Evolutionary conservation across 1,140 invertebrate genomes (phyloP).

Genomic region (Drosophila prosaltans): DNA sequence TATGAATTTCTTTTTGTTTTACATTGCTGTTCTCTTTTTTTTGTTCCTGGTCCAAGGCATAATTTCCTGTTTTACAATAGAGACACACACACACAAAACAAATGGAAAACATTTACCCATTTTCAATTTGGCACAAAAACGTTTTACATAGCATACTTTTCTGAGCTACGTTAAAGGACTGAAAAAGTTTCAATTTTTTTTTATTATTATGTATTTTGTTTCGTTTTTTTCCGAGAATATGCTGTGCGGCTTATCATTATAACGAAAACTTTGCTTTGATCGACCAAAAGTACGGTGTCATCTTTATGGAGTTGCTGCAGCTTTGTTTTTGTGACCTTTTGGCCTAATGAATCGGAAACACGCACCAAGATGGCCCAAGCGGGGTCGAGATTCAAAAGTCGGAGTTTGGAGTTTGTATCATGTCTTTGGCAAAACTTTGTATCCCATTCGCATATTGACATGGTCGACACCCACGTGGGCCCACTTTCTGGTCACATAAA

Average conservation of each 20-base stretch:
- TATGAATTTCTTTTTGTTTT: conserved; percentile 58
- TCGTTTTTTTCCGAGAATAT: not conserved
- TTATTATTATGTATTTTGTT: not conserved
- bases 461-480: conserved; percentile 1
- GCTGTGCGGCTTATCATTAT: conserved; percentile 21
- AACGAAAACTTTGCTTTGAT: conserved; percentile 35
- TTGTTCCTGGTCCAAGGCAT: conserved; percentile 26
- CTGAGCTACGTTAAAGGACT: conserved; percentile 56
- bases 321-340: conserved; percentile 39
- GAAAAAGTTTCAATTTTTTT: not conserved
- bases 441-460: conserved; percentile 2
- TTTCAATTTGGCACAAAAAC: conserved; percentile 54
- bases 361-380: conserved; percentile 17
- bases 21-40: conserved; percentile 32
- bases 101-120: conserved; percentile 50
- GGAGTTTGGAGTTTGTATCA: not conserved
- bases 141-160: conserved; percentile 67
- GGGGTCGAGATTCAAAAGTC: not conserved
- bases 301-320: conserved; percentile 37
- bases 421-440: conserved; percentile 4
- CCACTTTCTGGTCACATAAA: conserved; percentile 56
- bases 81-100: conserved; percentile 30
- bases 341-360: conserved; percentile 42
- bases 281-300: conserved; percentile 30
- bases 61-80: conserved; percentile 43